These are phyloP conservation scores for Genyomyrus donnyi DNA, from an alignment of 2,113 vertebrate genomes.

Conservation along the genomic window DNA sequence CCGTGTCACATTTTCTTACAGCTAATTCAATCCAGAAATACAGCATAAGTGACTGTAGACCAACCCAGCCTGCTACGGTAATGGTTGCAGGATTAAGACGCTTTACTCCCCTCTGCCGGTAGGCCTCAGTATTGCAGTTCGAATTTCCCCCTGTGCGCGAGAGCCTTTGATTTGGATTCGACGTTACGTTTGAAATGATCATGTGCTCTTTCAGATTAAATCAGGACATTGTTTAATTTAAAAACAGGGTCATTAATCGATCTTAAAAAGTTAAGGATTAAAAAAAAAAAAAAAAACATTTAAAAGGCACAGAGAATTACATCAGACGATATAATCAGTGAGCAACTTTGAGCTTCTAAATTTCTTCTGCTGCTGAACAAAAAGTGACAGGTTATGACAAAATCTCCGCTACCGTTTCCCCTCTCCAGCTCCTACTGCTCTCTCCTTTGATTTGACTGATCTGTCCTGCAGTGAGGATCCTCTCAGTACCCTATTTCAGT, in stretches of 20 bases:
- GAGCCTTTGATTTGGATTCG: neutral
- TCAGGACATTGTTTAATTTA: conserved; percentile 48
- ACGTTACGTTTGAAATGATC: neutral
- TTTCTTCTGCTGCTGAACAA: neutral
- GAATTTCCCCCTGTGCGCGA: neutral
- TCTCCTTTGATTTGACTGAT: neutral
- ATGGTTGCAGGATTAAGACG: neutral
- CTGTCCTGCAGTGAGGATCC: neutral
- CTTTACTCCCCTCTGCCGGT: conserved; percentile 51
- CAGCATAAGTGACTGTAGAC: neutral
- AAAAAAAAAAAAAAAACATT: conserved; percentile 31
- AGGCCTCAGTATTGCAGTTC: neutral
- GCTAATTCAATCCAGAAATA: neutral
- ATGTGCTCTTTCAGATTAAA: conserved; percentile 26
- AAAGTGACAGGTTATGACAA: neutral
- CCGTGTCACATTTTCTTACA: conserved; percentile 24
- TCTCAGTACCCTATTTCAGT: neutral
- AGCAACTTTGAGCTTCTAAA: neutral
- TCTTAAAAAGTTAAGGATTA: conserved; percentile 34
- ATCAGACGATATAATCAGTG: neutral
- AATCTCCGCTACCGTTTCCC: neutral
- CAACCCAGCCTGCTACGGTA: neutral
- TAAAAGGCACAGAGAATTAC: conserved; percentile 22
- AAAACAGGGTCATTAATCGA: conserved; percentile 35
- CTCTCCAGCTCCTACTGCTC: neutral